Base-by-base conservation (phyloP, 2,797 vertebrate species). In the Ciconia nigra region DNA sequence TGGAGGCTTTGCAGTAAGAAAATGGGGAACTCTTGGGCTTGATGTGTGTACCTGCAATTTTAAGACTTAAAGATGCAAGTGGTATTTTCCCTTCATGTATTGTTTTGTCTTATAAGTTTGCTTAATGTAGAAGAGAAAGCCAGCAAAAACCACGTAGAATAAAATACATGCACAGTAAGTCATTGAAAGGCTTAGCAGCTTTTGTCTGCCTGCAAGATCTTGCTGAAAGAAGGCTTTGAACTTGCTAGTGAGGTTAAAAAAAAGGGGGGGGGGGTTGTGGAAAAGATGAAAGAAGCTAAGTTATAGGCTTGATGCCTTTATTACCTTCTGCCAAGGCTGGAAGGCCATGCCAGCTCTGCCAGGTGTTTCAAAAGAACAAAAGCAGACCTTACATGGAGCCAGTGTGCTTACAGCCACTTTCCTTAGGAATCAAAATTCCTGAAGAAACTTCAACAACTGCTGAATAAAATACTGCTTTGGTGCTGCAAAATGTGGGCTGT, bases 341-440 rank as follows among this genome's bases (percentile, higher is more conserved):
- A 76, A 74, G 63, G 46, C 82, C 55, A 28, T 58, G 88, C 82
- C 91, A 91, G 61, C 49, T 84, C 91, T 87, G 46, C 93, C 93
- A 93, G 83, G 83, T 94, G 82, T 88, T 95, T 95, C 87, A 78
- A 71, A 78, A 35, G 69, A 92, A 57, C 37, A 81, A 69, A 93
- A 88, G 78, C 39, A 54, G 74, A 59, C 1, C 0, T 71, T 83
- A 55, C 31, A 5, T 6, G 46, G 44, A 80, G 71, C 83, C 87
- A 81, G 47, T 15, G 42, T 67, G 83, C 82, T 85, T 55, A 39
- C 2, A 7, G 87, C 37, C 58, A 65, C 69, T 94, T 72, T 52
- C 51, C 37, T 85, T 33, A 69, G 51, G 59, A 79, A 58, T 20
- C 51, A 46, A 61, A 83, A 91, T 70, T 95, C 86, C 86, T 86